Conservation (phyloP, 1,140 invertebrate genomes). For the Drosophila quadrilineata region DNA sequence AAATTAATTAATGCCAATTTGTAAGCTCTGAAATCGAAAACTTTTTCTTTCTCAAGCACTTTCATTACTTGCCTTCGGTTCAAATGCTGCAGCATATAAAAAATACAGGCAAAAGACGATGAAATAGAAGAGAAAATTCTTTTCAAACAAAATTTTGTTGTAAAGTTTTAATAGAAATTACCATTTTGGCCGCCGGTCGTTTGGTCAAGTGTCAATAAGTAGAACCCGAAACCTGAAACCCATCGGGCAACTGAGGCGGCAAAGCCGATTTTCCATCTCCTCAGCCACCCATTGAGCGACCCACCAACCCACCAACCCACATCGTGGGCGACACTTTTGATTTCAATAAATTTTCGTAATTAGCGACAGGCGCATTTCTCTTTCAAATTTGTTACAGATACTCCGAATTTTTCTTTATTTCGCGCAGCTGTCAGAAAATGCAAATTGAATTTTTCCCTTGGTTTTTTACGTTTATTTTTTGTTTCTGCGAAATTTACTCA, state of each 20-base stretch:
- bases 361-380: slow-evolving; percentile 69
- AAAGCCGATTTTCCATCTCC: slow-evolving; percentile 46
- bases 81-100: slow-evolving; percentile 37
- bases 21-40: slow-evolving; percentile 75
- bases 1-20: slow-evolving; percentile 79
- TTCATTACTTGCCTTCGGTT: slow-evolving; percentile 58
- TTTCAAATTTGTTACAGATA: slow-evolving; percentile 31
- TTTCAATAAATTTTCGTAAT: slow-evolving; percentile 77
- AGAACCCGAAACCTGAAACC: slow-evolving; percentile 33
- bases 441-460: slow-evolving; percentile 73
- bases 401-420: slow-evolving; percentile 16
- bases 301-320: not conserved
- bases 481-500: slow-evolving; percentile 43
- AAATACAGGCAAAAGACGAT: slow-evolving; percentile 3
- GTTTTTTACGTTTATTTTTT: slow-evolving; percentile 24
- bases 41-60: slow-evolving; percentile 61
- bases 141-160: slow-evolving; percentile 58
- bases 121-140: slow-evolving; percentile 38
- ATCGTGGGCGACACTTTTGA: slow-evolving; percentile 71
- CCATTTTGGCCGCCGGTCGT: slow-evolving; percentile 70
- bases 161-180: slow-evolving; percentile 78
- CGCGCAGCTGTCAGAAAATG: slow-evolving; percentile 56
- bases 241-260: slow-evolving; percentile 14
- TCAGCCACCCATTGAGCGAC: not conserved
- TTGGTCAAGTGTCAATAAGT: slow-evolving; percentile 77